Percentiles rank a stretch among this genome's conserved stretches.
phyloP scores from a whole-genome alignment of 2,113 vertebrate genomes.

The Catharus fuscescens region DNA sequence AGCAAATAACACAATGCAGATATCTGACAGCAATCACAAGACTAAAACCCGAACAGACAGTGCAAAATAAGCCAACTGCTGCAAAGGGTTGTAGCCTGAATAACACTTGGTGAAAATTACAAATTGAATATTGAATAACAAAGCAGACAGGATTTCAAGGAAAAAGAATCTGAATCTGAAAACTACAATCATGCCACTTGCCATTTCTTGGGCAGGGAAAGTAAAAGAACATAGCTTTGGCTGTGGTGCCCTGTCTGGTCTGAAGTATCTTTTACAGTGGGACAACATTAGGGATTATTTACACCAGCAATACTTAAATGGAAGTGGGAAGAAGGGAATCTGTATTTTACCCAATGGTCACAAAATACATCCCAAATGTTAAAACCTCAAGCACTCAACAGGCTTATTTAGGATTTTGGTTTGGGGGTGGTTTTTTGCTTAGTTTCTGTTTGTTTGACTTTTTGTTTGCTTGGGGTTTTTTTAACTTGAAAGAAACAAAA shows the following conservation, averaged over 20 bases:
- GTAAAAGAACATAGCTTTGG: neutral
- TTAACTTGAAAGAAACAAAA: neutral
- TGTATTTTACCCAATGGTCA: neutral
- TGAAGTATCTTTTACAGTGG: neutral
- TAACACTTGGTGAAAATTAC: neutral
- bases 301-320: neutral
- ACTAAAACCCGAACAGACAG: neutral
- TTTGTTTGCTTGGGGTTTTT: neutral
- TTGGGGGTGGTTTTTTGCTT: neutral
- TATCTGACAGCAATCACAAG: neutral
- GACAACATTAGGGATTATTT: neutral
- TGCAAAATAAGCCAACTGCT: neutral
- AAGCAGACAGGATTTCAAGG: neutral
- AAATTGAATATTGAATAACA: neutral
- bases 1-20: neutral
- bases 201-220: neutral
- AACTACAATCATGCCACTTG: neutral
- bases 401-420: neutral
- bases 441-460: neutral
- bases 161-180: neutral
- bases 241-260: accelerated
- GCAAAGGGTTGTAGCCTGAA: neutral
- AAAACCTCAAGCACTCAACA: neutral
- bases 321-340: neutral
- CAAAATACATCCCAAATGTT: neutral